Base-by-base conservation (phyloP, 2,888 invertebrate genomes). In the Ariolimax columbianus region DNA sequence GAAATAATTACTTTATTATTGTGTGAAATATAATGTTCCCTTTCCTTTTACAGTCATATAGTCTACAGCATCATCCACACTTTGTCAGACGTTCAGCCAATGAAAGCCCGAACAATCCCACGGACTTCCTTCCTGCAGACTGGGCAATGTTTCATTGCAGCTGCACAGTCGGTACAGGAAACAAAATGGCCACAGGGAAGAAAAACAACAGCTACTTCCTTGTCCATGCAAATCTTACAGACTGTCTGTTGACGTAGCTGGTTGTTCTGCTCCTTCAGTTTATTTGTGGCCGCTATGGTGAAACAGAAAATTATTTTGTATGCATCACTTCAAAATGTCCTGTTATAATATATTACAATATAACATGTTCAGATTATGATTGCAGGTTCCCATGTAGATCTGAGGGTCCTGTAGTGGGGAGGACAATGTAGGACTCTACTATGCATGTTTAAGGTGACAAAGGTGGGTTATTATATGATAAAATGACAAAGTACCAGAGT, bases 211-310 rank as follows among this genome's bases (percentile, higher is more conserved):
- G 84, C 68, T 30, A 84, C 84, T 79, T 84, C 80, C n/a, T 79
- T 73, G 79, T 84, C 84, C 79, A 80, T 79, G 63, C 84, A 84
- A 47, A 84, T 84, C 40, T 84, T 84, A 55, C 84, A 84, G 43
- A 63, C 40, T 59, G 79, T 84, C 26, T 84, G 84, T 36, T 79
- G 79, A 43, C 84, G 79, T 2, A 84, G 43, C 43, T 80, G 72
- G 26, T 19, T 43, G 63, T 84, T 84, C 36, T 79, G 14, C 23
- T 79, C 63, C 30, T 63, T 72, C 63, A 84, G 73, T 30, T 72
- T 63, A 4, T 80, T 55, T 55, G 70, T 68, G 9, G 40, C 11
- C 23, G 30, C 83, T 83, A 51, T 19, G 40, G 33, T 47, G 11
- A 77, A 72, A 75, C 33, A 63, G 7, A 63, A 63, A 63, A 63